Evolutionary conservation across 2,113 vertebrate species (phyloP).

Genomic region (Kryptolebias marmoratus): DNA sequence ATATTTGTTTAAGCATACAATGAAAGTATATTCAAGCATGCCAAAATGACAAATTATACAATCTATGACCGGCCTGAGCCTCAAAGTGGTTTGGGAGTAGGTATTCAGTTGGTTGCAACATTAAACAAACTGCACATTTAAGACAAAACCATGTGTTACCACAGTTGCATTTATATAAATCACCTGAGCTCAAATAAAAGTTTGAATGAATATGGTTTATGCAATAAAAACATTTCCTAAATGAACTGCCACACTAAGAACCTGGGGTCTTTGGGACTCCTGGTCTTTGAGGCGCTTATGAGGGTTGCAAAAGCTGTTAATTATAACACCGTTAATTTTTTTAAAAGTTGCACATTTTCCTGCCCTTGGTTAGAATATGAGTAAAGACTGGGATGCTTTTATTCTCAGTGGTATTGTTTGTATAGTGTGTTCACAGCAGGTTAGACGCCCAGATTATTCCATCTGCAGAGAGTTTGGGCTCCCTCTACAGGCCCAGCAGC

Average conservation of each 20-base stretch:
- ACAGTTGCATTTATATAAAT: neutral
- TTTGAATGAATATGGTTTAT: neutral
- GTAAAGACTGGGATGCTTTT: neutral
- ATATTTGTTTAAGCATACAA: too few species aligned
- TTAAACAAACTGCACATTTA: neutral
- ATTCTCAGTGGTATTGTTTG: neutral
- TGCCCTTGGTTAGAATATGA: neutral
- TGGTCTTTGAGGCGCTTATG: neutral
- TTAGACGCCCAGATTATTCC: neutral
- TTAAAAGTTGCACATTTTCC: neutral
- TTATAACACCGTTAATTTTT: neutral
- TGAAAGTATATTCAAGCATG: too few species aligned
- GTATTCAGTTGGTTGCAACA: too few species aligned
- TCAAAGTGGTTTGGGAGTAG: too few species aligned
- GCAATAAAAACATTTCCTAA: too few species aligned
- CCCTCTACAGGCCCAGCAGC: constrained; percentile 36
- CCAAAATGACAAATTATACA: too few species aligned
- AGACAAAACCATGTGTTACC: neutral
- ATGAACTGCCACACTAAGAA: too few species aligned
- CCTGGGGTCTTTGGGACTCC: neutral
- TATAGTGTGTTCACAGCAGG: too few species aligned
- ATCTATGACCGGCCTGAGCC: too few species aligned
- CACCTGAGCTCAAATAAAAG: neutral
- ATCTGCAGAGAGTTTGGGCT: constrained; percentile 18
- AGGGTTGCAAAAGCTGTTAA: neutral